Percentiles rank a stretch among this genome's conserved stretches.
Conservation (phyloP, 2,113 vertebrate species). For the Heterochromis multidens region DNA sequence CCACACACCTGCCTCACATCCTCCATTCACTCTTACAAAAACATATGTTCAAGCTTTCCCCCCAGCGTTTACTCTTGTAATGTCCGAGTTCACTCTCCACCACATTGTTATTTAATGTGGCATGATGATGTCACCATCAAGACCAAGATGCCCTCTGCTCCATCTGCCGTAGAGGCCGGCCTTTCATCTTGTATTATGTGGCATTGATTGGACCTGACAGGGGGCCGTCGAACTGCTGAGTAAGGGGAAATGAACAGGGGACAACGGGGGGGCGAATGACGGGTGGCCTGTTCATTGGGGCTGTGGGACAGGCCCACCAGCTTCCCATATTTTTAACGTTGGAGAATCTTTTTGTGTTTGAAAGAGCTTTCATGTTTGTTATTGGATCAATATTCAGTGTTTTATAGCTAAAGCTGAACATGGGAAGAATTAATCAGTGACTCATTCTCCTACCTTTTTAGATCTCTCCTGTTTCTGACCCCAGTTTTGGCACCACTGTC, state of each 20-base stretch:
- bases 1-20: slow-evolving; percentile 13
- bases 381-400: neutral
- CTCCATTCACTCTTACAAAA: neutral
- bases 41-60: slow-evolving; percentile 1
- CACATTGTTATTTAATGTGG: slow-evolving; percentile 45
- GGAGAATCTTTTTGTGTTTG: neutral
- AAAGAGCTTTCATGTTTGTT: neutral
- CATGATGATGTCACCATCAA: slow-evolving; percentile 53
- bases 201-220: slow-evolving; percentile 66
- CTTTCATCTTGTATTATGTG: slow-evolving; percentile 67
- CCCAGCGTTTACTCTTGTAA: neutral
- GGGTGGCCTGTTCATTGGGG: neutral
- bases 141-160: slow-evolving; percentile 60
- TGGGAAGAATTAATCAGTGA: neutral
- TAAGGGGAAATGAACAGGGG: slow-evolving; percentile 30
- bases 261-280: neutral
- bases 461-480: neutral
- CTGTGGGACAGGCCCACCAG: neutral
- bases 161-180: slow-evolving; percentile 48
- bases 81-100: neutral
- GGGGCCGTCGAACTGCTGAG: slow-evolving; percentile 55
- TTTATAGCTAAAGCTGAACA: neutral
- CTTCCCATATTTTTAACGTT: neutral
- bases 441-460: neutral
- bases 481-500: neutral